A percentile compares a stretch with the other conserved stretches of the same genome.
These are phyloP conservation scores for Calephelis nemesis DNA, from an alignment of 1,140 invertebrate genomes.

Conservation along the genomic window DNA sequence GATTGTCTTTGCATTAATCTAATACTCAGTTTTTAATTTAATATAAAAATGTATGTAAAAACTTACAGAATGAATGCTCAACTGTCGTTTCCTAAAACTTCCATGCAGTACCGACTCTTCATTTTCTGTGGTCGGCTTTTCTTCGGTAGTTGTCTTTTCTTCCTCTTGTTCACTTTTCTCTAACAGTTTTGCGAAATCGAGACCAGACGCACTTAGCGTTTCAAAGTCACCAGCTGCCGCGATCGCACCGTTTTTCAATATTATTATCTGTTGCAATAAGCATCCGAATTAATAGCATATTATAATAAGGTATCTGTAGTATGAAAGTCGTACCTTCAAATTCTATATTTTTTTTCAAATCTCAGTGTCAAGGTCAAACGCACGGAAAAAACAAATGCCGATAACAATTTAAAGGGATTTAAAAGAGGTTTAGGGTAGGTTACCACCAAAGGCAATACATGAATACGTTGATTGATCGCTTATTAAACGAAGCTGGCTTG, in stretches of 20 bases:
- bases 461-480: too few relatives aligned
- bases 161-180: conserved; percentile 73
- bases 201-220: conserved; percentile 80
- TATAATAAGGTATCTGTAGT: too few relatives aligned
- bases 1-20: too few relatives aligned
- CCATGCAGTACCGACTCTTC: conserved; percentile 54
- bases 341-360: too few relatives aligned
- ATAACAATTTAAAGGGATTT: too few relatives aligned
- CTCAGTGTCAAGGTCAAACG: too few relatives aligned
- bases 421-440: too few relatives aligned
- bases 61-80: conserved; percentile 76
- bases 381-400: too few relatives aligned
- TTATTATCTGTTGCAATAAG: conserved; percentile 75
- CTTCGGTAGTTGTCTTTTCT: conserved; percentile 52
- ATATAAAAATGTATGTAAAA: conserved; percentile 1
- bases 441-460: too few relatives aligned
- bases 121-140: conserved; percentile 34
- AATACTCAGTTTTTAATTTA: too few relatives aligned
- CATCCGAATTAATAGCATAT: conserved; percentile 10
- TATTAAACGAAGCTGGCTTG: too few relatives aligned
- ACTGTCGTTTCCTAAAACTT: conserved; percentile 70
- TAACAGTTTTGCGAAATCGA: conserved; percentile 84
- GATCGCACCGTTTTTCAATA: conserved; percentile 81
- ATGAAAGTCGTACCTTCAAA: too few relatives aligned
- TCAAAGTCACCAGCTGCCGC: conserved; percentile 82